Evolutionary conservation across 2,888 invertebrate genomes (phyloP), one percentile per base, ranked within the genome.

Genomic region (Diadegma fenestrale): DNA sequence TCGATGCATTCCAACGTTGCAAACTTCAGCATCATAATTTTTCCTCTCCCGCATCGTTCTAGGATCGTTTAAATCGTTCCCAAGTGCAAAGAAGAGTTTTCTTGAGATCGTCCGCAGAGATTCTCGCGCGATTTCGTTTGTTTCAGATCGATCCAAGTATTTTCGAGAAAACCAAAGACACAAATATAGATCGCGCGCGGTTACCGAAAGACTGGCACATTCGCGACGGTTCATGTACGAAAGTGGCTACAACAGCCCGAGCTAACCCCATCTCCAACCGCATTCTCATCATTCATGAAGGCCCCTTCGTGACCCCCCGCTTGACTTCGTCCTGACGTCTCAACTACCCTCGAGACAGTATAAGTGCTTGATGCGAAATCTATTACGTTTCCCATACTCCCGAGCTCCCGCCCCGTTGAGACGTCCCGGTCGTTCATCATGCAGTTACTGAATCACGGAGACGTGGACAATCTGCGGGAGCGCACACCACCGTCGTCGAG

Each of bases 301-400:
- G 68, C 64, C 26, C 43, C 43, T 68, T 26, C 45, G 45, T 71
- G 72, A 72, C 72, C 72, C 58, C 41, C 41, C 41, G 54, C 58
- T 30, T 58, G n/a, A n/a, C 54, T 71, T 72, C 22, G 26, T 22
- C 66, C 66, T 54, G 64, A 33, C 45, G 43, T 54, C 72, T 41
- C 68, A 64, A 72, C 72, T 58, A 51, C 79, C 77, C 72, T 63
- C 72, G 45, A 84, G 81, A 85, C 83, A 82, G 82, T 87, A 66
- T 85, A 88, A 87, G 86, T 85, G 82, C 81, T 83, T 86, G 86
- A 89, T 87, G 86, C 73, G 84, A 78, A 87, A 88, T 89, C 87
- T 83, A 87, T 88, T 88, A 88, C 84, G 82, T 66, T 79, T 86
- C 86, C 83, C 87, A 68, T 54, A 19, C 71, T 22, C 66, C 41